Base-by-base conservation (phyloP, 1,140 invertebrate genomes). In the Panonychus citri region DNA sequence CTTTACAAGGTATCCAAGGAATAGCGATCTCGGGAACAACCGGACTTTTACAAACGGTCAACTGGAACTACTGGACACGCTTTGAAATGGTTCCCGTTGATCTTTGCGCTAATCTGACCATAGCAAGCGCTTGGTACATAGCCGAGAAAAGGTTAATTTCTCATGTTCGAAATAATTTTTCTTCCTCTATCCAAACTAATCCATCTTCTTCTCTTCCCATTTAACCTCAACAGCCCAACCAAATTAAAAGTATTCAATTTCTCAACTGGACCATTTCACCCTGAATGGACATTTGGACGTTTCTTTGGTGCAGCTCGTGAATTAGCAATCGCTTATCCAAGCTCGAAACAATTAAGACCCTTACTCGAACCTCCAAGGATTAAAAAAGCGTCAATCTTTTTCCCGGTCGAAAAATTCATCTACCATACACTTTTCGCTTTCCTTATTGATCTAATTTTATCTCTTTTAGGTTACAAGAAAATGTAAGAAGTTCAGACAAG, bases 1-100 rank as follows among this genome's bases (percentile, higher is more conserved):
- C 90, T 48, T 88, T 90, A 70, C 96, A 96, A 70, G 93, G 93
- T 19, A 89, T 91, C 0, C 87, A 89, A 72, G 91, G 93, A 21
- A 83, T 97, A 63, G 76, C 94, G 8, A 84, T 94, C 77, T 91
- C 88, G 27, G 87, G 70, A 17, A 79, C 85, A 46, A 15, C 27
- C 7, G 52, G 52, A 19, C 13, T 40, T 19, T 5, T 25, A 12
- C 17, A 26, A 12, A 34, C 52, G 12, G n/a, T 39, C 15, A 30
- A 54, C 19, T 54, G 17, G 12, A 34, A 37, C 5, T 26, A n/a
- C 4, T n/a, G 27, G 13, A 21, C 13, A 4, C 13, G 12, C 10
- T n/a, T 17, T 54, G 52, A 54, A 7, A 17, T 37, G 17, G 24
- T 54, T 8, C 52, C 52, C 3, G 30, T 54, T 39, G 52, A 54